Evolutionary conservation across 2,113 vertebrate species (phyloP).

Genomic region (Recurvirostra avosetta): DNA sequence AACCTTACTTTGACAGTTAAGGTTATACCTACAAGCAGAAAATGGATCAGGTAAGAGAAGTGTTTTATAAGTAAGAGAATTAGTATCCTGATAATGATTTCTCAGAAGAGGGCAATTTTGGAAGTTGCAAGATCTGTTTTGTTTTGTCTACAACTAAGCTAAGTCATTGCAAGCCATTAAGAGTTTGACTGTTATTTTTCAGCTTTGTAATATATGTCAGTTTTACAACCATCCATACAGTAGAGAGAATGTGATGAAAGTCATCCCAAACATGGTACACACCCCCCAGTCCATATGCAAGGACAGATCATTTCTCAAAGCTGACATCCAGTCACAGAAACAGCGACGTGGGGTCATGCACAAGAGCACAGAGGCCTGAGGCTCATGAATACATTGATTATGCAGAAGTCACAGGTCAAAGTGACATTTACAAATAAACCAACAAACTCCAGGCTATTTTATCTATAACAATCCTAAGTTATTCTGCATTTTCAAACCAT

Average conservation of each 20-base stretch:
- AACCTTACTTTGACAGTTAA: not conserved
- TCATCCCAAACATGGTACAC: not conserved
- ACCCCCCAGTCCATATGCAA: not conserved
- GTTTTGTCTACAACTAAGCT: not conserved
- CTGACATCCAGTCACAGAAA: not conserved
- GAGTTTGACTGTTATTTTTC: not conserved
- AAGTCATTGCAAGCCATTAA: not conserved
- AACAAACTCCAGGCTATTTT: not conserved
- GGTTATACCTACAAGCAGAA: not conserved
- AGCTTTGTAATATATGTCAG: not conserved
- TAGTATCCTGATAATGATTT: not conserved
- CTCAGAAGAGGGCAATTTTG: not conserved
- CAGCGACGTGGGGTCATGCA: rapidly evolving
- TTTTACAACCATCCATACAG: not conserved
- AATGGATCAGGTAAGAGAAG: not conserved
- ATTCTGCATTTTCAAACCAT: not conserved
- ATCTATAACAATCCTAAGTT: not conserved
- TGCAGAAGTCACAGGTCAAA: not conserved
- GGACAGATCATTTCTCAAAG: not conserved
- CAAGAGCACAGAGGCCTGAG: not conserved
- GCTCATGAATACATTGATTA: not conserved
- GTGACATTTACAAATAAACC: not conserved
- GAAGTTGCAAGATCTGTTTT: not conserved
- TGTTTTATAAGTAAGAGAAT: not conserved
- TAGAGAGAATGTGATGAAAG: not conserved